These are phyloP conservation scores for Daboia siamensis DNA, from an alignment of 2,113 vertebrate genomes.

Conservation along the genomic window DNA sequence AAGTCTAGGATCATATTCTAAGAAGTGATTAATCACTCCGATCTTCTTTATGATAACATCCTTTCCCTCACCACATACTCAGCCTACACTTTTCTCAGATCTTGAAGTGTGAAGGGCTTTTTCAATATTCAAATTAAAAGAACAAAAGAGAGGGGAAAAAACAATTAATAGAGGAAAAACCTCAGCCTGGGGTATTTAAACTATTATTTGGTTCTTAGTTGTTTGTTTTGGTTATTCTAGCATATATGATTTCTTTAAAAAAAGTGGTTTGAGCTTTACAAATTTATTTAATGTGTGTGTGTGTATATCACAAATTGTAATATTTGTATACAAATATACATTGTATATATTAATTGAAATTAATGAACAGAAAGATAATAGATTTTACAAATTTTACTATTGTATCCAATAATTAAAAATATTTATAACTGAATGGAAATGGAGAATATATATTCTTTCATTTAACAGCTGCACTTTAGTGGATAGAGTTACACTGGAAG, in stretches of 20 bases:
- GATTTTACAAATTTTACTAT: neutral
- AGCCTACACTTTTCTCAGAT: constrained; percentile 5
- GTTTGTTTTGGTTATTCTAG: neutral
- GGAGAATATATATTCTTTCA: neutral
- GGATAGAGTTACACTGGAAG: neutral
- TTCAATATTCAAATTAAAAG: neutral
- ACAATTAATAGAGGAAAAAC: neutral
- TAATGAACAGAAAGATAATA: neutral
- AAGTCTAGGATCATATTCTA: neutral
- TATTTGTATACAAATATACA: neutral
- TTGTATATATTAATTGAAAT: neutral
- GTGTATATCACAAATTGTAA: neutral
- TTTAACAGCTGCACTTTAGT: neutral
- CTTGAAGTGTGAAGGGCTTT: constrained; percentile 10
- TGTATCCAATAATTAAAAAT: neutral
- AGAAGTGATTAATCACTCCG: constrained; percentile 12
- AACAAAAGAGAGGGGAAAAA: neutral
- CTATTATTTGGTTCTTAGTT: neutral
- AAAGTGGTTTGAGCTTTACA: neutral
- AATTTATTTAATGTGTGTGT: neutral
- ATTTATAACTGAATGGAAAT: neutral
- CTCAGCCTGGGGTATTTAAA: neutral
- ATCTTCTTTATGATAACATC: constrained; percentile 25
- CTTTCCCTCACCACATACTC: constrained; percentile 7
- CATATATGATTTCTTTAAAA: constrained; percentile 1